Evolutionary conservation across 2,888 invertebrate species (phyloP), one percentile per base, ranked within the genome.

Genomic region (Chrysolina oricalcia): DNA sequence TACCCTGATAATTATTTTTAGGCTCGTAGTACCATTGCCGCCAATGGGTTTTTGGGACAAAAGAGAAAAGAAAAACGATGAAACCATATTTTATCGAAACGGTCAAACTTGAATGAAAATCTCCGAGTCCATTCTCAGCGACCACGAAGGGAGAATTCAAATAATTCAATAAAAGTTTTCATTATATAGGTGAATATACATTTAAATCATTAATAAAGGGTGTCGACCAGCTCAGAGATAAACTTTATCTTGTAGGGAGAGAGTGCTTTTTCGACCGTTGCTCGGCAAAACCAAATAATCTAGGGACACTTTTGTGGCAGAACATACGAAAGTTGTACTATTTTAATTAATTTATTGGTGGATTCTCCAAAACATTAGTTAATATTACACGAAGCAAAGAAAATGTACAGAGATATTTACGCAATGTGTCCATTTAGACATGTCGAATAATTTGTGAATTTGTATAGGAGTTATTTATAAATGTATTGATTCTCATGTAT

Each of bases 101-200:
- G 59, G 35, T 17, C 59, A 35, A n/a, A 17, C 66, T 23, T 66
- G 35, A 68, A 68, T 68, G 53, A 68, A 68, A 68, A 53, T 48
- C 19, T 68, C 68, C 40, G 35, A 53, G 48, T 66, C 66, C 13
- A 59, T 59, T 59, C 53, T 15, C 59, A 59, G 59, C 23, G 27
- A 27, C 66, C 50, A 19, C 21, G 40, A 68, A 50, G 68, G 68
- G 68, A 11, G 53, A 53, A 53, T 68, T 53, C 53, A 40, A 68
- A 68, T 68, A 53, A 68, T 68, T 68, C 40, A 68, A 68, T 68
- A 40, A 40, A 50, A 68, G 68, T 68, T 68, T 68, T 40, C 68
- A 68, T 68, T 68, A 68, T 53, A 9, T 35, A n/a, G 19, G 53
- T 53, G 68, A 35, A 53, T 53, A 68, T 68, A 40, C 50, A 27